These are phyloP conservation scores for Andrena camellia DNA, from an alignment of 2,888 invertebrate genomes.

Conservation along the genomic window DNA sequence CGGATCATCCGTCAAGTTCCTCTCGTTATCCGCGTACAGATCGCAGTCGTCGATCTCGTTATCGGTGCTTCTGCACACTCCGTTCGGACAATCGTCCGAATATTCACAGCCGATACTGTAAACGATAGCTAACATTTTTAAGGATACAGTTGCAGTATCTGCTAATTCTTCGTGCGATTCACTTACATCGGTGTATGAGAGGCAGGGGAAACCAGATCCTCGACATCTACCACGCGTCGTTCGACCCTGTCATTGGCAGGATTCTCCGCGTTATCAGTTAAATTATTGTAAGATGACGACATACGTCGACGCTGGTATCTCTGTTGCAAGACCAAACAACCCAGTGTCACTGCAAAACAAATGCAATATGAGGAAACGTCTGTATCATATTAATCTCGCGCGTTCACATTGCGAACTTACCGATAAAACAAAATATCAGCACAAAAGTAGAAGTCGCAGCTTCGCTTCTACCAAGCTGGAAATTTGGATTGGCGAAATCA, in stretches of 20 bases:
- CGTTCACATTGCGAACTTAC: slow-evolving; percentile 85
- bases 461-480: slow-evolving; percentile 92
- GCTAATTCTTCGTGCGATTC: background rate
- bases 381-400: background rate
- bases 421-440: slow-evolving; percentile 92
- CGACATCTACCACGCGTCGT: slow-evolving; percentile 82
- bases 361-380: background rate
- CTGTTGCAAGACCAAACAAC: slow-evolving; percentile 93
- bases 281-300: slow-evolving; percentile 67
- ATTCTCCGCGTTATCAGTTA: slow-evolving; percentile 64
- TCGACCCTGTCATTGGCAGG: slow-evolving; percentile 51
- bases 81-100: slow-evolving; percentile 73
- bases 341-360: slow-evolving; percentile 89
- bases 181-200: slow-evolving; percentile 67
- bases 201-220: slow-evolving; percentile 80
- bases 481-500: slow-evolving; percentile 90
- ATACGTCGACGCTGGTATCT: slow-evolving; percentile 90
- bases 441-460: slow-evolving; percentile 92
- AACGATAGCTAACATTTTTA: slow-evolving; percentile 14
- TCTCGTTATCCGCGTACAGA: slow-evolving; percentile 75
- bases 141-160: background rate
- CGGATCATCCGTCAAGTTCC: slow-evolving; percentile 86
- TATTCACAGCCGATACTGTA: slow-evolving; percentile 68
- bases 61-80: slow-evolving; percentile 67
- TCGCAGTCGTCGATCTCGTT: slow-evolving; percentile 76